Conservation (phyloP, 2,797 vertebrate genomes). For the Coregonus sp. region DNA sequence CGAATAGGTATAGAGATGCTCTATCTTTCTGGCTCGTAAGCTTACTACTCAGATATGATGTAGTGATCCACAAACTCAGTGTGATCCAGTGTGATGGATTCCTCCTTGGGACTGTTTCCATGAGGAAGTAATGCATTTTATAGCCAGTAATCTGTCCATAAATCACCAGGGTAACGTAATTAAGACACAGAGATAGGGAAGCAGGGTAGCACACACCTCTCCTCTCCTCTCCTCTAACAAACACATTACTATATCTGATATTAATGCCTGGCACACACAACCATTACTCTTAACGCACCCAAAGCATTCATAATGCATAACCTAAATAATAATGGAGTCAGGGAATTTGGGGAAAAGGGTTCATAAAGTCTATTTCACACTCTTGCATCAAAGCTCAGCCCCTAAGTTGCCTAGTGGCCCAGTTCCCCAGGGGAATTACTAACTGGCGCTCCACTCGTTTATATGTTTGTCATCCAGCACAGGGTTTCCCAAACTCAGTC, state of each 20-base stretch:
- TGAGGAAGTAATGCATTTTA: slow-evolving; percentile 70
- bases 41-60: slow-evolving; percentile 43
- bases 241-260: slow-evolving; percentile 37
- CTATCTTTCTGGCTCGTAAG: slow-evolving; percentile 20
- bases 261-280: slow-evolving; percentile 41
- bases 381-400: slow-evolving; percentile 66
- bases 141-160: slow-evolving; percentile 69
- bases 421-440: slow-evolving; percentile 22
- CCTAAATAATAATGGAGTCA: slow-evolving; percentile 24
- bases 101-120: slow-evolving; percentile 49
- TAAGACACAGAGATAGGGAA: slow-evolving; percentile 50
- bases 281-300: slow-evolving; percentile 48
- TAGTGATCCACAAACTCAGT: slow-evolving; percentile 41
- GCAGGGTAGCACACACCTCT: not conserved
- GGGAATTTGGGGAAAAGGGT: slow-evolving; percentile 50
- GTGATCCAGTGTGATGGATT: slow-evolving; percentile 65
- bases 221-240: not conserved
- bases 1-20: not conserved
- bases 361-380: slow-evolving; percentile 65
- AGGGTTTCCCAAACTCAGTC: no score
- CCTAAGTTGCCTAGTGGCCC: slow-evolving; percentile 44
- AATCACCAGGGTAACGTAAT: slow-evolving; percentile 70
- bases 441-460: not conserved
- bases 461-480: no score
- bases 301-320: slow-evolving; percentile 49